phyloP scores from a whole-genome alignment of 1,140 invertebrate genomes.

The Ostrea denselamellosa region DNA sequence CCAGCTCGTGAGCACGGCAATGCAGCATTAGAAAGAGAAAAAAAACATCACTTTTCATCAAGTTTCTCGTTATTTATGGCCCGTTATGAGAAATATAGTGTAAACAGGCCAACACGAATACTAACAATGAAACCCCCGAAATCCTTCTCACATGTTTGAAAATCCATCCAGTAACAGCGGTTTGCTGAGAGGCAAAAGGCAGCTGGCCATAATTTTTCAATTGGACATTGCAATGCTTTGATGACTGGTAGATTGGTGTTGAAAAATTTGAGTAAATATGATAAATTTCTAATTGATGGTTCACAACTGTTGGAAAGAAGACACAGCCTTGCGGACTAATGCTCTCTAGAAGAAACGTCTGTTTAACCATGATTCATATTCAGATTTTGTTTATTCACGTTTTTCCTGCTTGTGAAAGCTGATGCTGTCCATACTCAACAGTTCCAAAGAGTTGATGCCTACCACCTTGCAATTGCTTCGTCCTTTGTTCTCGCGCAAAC shows the following conservation, averaged over 20 bases:
- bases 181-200: background rate
- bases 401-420: background rate
- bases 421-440: conserved; percentile 1
- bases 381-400: conserved; percentile 22
- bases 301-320: conserved; percentile 20
- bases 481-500: background rate
- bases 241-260: conserved; percentile 35
- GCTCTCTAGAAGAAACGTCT: background rate
- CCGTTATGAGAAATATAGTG: conserved; percentile 27
- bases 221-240: conserved; percentile 34
- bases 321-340: background rate
- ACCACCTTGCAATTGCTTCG: background rate
- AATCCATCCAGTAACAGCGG: background rate
- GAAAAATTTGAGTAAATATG: conserved; percentile 33
- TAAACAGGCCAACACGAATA: conserved; percentile 24
- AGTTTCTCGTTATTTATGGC: conserved; percentile 2
- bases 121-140: background rate
- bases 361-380: conserved; percentile 27
- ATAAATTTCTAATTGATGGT: conserved; percentile 32
- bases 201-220: conserved; percentile 35
- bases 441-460: background rate
- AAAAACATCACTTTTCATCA: background rate
- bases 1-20: background rate
- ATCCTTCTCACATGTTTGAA: conserved; percentile 2
- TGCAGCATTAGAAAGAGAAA: background rate